These are phyloP conservation scores for Unio pictorum DNA, from an alignment of 2,888 invertebrate genomes.

Conservation along the genomic window DNA sequence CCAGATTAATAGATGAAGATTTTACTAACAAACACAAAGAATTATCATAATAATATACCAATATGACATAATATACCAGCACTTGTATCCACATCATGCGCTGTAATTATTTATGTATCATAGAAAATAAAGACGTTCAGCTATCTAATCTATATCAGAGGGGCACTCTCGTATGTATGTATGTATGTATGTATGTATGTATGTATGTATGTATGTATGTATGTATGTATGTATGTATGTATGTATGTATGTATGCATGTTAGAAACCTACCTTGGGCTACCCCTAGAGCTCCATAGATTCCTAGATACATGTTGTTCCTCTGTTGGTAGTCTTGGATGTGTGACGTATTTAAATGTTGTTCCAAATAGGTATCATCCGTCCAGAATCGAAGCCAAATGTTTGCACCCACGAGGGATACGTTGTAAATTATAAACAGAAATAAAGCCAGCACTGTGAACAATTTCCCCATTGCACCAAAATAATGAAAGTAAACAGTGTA, in stretches of 20 bases:
- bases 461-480: slow-evolving; percentile 83
- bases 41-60: too few species aligned
- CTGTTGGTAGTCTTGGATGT: slow-evolving; percentile 38
- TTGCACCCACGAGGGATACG: slow-evolving; percentile 55
- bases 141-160: too few species aligned
- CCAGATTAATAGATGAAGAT: too few species aligned
- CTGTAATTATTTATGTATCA: too few species aligned
- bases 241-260: not conserved
- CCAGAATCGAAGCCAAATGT: slow-evolving; percentile 69
- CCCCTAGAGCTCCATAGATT: slow-evolving; percentile 72
- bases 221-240: not conserved
- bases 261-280: slow-evolving; percentile 56
- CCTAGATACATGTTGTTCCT: slow-evolving; percentile 69
- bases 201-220: not conserved
- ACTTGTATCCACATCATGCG: too few species aligned
- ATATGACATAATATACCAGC: too few species aligned
- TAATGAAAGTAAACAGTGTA: slow-evolving; percentile 92
- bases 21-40: too few species aligned
- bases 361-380: slow-evolving; percentile 61
- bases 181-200: not conserved
- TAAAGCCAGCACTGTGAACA: slow-evolving; percentile 85
- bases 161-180: too few species aligned
- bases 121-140: too few species aligned
- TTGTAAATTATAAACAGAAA: slow-evolving; percentile 66
- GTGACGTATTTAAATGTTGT: slow-evolving; percentile 42